Conservation (phyloP, 2,113 vertebrate species). For the Crotalus horridus region DNA sequence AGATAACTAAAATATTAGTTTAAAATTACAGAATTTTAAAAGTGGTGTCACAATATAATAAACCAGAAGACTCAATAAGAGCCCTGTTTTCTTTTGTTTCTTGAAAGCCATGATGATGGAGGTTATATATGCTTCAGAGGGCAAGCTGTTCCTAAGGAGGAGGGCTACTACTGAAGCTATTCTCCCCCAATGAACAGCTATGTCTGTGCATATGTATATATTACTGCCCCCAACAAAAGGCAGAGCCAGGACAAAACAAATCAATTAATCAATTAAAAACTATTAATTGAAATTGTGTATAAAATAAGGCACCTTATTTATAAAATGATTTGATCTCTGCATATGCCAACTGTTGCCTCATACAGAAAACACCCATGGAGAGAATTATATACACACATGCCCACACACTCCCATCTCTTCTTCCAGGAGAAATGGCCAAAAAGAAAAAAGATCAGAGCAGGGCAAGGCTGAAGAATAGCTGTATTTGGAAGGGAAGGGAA, state of each 20-base stretch:
- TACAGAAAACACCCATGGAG: not conserved
- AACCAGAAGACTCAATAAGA: not conserved
- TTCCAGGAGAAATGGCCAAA: not conserved
- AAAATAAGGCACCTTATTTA: not conserved
- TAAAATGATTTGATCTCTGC: not conserved
- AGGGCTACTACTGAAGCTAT: not conserved
- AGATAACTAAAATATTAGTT: not conserved
- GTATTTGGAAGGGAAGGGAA: not conserved
- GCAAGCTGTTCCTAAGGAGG: not conserved
- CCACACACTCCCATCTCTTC: not conserved
- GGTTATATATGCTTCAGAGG: not conserved
- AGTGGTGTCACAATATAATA: not conserved
- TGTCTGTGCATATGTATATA: not conserved
- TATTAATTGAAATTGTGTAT: not conserved
- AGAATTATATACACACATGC: not conserved
- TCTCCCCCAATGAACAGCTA: not conserved
- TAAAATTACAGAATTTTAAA: not conserved
- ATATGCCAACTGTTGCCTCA: not conserved
- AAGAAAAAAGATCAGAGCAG: not conserved
- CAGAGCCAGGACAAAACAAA: not conserved
- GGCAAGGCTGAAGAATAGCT: not conserved
- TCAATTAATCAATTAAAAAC: not conserved
- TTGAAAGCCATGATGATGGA: not conserved
- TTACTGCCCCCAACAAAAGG: not conserved
- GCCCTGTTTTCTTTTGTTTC: not conserved